Evolutionary conservation across 2,113 vertebrate species (phyloP), one percentile per base, ranked within the genome.

Genomic region (Cervus canadensis): DNA sequence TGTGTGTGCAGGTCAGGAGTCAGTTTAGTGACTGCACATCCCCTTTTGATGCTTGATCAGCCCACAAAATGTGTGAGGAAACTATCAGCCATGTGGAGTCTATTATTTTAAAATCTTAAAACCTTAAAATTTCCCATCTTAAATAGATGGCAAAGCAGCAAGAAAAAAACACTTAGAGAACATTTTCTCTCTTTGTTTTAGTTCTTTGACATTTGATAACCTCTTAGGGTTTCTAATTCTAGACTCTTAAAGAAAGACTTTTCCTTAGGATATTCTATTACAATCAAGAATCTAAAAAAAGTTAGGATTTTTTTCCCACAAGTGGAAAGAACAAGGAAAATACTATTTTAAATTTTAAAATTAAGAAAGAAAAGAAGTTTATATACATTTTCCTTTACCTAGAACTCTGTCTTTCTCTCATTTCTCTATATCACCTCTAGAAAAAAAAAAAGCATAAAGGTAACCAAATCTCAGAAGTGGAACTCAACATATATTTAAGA

Each of bases 1-100:
- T 30, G n/a, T 85, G 64, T 84, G 87, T 74, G 45, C 62, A 93
- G 60, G 91, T 97, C 82, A 86, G 88, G 87, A 95, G 87, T 60
- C 62, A 84, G 89, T 12, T 83, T 60, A 82, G 95, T 90, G 94
- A n/a, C 48, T 43, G 21, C 54, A 54, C 48, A 50, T 26, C 87
- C 30, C 26, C 17, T 67, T 87, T 74, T 59, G 40, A 64, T 3
- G 30, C 57, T 85, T 56, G 30, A 48, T 59, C 89, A 89, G n/a
- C 11, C 76, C 50, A 85, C 57, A 92, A 79, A 97, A 54, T 67
- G 19, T 25, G 48, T 6, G 40, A 40, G 57, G 76, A 7, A n/a
- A 71, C 48, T 17, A 43, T 45, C 50, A 79, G 43, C 43, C 64
- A 12, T 15, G 28, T 30, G 4, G n/a, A 43, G 33, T 52, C 26